These are phyloP conservation scores for Neosilurus mollespiculum DNA, from an alignment of 2,797 vertebrate species.

Conservation along the genomic window DNA sequence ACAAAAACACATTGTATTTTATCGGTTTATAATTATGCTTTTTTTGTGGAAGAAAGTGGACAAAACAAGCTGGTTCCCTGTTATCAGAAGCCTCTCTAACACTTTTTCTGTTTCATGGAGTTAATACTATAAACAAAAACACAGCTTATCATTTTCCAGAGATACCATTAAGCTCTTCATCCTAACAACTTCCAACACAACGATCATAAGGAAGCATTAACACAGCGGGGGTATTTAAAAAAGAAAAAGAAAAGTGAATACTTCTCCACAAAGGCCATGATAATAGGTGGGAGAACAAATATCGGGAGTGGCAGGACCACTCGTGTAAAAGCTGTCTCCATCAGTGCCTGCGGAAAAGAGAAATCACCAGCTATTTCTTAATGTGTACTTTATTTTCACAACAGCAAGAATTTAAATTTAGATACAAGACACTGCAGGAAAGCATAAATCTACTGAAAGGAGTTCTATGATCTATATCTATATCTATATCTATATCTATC, in stretches of 20 bases:
- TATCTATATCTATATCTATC: too few relatives aligned
- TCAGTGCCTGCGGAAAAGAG: slow-evolving; percentile 80
- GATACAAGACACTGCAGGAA: background rate
- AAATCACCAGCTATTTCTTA: background rate
- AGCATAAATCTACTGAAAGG: background rate
- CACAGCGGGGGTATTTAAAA: background rate
- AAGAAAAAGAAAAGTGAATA: slow-evolving; percentile 49
- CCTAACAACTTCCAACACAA: background rate
- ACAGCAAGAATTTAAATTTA: background rate
- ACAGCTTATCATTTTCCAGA: background rate
- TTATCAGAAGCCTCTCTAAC: too few relatives aligned
- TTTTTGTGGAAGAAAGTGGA: background rate
- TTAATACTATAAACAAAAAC: background rate
- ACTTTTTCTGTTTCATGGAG: background rate
- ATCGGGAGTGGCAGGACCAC: slow-evolving; percentile 96
- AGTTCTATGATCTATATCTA: too few relatives aligned
- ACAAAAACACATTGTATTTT: background rate
- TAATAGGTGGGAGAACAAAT: slow-evolving; percentile 91
- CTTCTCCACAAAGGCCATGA: slow-evolving; percentile 80
- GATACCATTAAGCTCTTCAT: background rate
- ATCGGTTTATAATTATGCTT: background rate
- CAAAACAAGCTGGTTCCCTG: background rate
- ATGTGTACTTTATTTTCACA: background rate
- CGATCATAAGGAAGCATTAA: background rate
- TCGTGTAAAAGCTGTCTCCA: slow-evolving; percentile 91